phyloP scores from a whole-genome alignment of 2,797 vertebrate genomes.

The Peromyscus nudipes region DNA sequence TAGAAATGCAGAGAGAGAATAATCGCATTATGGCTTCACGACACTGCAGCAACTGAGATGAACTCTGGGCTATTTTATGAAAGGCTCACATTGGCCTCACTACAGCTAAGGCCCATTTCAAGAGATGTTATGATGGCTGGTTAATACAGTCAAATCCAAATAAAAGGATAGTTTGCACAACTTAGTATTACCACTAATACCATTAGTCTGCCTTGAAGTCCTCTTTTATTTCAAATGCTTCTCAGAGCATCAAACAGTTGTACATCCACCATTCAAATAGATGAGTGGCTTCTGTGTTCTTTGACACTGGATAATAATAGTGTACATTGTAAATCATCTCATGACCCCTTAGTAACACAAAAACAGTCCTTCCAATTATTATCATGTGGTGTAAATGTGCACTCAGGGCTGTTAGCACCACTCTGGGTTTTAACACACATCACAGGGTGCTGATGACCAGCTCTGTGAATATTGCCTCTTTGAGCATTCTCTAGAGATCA shows the following conservation, averaged over 20 bases:
- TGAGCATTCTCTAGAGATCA: neutral
- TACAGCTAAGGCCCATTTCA: conserved; percentile 41
- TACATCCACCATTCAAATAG: neutral
- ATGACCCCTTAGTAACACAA: conserved; percentile 45
- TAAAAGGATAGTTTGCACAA: conserved; percentile 48
- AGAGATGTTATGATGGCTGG: conserved; percentile 45
- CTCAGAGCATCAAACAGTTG: neutral
- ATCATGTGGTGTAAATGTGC: conserved; percentile 12
- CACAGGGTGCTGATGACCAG: neutral
- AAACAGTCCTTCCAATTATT: conserved; percentile 44
- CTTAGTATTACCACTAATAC: conserved; percentile 55
- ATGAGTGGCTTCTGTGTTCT: conserved; percentile 11
- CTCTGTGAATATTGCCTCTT: neutral
- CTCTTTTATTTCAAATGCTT: conserved; percentile 65
- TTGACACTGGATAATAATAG: conserved; percentile 37
- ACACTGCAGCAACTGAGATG: conserved; percentile 21
- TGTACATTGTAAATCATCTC: neutral
- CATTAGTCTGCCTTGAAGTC: conserved; percentile 62
- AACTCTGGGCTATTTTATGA: conserved; percentile 34
- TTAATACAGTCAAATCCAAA: conserved; percentile 57
- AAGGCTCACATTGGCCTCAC: conserved; percentile 39
- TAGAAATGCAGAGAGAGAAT: conserved; percentile 64
- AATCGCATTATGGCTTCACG: conserved; percentile 68
- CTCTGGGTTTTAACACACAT: neutral
- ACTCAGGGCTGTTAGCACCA: conserved; percentile 60